phyloP scores from a whole-genome alignment of 1,140 invertebrate genomes.

The Pseudomyrmex flavicornis region DNA sequence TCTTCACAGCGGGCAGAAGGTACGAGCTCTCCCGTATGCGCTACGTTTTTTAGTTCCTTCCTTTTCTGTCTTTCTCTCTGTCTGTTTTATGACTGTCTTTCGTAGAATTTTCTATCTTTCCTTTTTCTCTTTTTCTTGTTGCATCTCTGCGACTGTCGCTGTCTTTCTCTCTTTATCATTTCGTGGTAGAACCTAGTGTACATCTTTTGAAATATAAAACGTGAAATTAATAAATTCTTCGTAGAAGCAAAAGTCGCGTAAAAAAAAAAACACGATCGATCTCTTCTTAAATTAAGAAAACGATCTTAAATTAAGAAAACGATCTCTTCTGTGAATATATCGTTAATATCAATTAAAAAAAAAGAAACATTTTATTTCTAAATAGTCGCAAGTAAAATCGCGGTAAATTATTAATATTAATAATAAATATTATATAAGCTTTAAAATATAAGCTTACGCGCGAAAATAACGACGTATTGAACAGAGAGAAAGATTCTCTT shows the following conservation, averaged over 20 bases:
- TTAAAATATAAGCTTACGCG: background rate
- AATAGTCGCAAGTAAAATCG: background rate
- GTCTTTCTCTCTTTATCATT: constrained; percentile 54
- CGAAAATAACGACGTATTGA: background rate
- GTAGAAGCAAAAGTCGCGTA: constrained; percentile 2
- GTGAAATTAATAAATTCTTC: constrained; percentile 1
- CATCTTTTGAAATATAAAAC: background rate
- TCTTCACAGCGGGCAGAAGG: constrained; percentile 85
- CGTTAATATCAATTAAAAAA: no score
- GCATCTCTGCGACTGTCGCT: constrained; percentile 29
- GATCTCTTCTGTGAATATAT: background rate
- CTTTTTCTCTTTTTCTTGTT: constrained; percentile 19
- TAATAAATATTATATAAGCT: background rate
- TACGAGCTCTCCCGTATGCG: constrained; percentile 77
- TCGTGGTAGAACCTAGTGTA: constrained; percentile 30
- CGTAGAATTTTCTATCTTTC: constrained; percentile 40
- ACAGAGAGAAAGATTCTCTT: constrained; percentile 17
- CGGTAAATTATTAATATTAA: constrained; percentile 9
- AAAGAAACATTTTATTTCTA: no score
- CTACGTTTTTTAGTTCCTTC: constrained; percentile 35
- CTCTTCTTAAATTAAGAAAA: background rate
- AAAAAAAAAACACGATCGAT: background rate
- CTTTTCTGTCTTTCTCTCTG: constrained; percentile 36
- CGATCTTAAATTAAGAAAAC: background rate
- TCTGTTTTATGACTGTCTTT: constrained; percentile 46